Evolutionary conservation across 2,113 vertebrate species (phyloP), one percentile per base, ranked within the genome.

Genomic region (Ochotona princeps): DNA sequence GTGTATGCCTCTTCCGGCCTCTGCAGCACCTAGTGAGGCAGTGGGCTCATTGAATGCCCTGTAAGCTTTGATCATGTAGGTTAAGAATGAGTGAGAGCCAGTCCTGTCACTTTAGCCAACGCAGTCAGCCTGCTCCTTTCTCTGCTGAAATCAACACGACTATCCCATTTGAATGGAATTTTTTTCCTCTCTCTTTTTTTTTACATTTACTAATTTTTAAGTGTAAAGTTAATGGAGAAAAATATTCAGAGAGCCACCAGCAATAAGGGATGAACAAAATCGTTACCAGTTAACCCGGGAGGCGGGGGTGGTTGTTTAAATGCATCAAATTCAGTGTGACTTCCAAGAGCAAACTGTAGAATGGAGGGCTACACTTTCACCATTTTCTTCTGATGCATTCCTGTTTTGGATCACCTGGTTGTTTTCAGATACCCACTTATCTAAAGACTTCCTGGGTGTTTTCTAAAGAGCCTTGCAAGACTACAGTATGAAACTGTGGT

Each of bases 381-480:
- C 82, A 3, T 89, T 92, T 92, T 83, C n/a, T 87, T 87, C 25
- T 66, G 28, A 65, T 54, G 23, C 26, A 11, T 80, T 80, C 44
- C 17, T 85, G 10, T 86, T 90, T n/a, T 81, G 10, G 76, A 67
- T 87, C 26, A 61, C 67, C 72, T 90, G 26, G 10, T 75, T 92
- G 20, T 75, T 83, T 86, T 91, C 67, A 86, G 79, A 74, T 47
- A 54, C 81, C 30, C 23, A 65, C 18, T 83, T 35, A 87, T 70
- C n/a, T 82, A 61, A 85, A 72, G 38, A 81, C 35, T 91, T 89
- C 80, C 38, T 87, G 44, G n/a, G 25, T 44, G 32, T 9, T 51
- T 92, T 96, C 54, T n/a, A 84, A 89, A 93, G 60, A 78, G 20
- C 38, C 85, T 87, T 54, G 70, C 11, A 87, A 61, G 49, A 87